Conservation (phyloP, 35 echinoderm and acorn worm species). For the Hemicentrotus pulcherrimus region DNA sequence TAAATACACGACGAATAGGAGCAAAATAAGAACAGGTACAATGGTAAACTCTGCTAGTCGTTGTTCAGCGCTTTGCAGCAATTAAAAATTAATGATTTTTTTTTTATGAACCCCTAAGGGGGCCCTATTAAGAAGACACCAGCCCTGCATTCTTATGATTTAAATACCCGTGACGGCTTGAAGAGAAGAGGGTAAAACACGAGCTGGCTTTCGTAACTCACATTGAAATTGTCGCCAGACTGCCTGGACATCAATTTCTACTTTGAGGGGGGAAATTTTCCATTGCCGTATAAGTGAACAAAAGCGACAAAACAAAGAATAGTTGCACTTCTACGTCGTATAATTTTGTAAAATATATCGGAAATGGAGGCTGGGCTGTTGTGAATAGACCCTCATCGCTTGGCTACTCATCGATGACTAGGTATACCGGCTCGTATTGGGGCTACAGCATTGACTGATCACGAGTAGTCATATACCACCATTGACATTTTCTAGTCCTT, state of each 20-base stretch:
- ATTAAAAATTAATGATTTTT: conserved; percentile 39
- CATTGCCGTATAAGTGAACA: not conserved
- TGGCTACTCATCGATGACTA: not conserved
- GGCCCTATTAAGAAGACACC: not conserved
- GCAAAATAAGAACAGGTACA: not conserved
- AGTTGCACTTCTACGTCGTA: not conserved
- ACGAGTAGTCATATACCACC: not conserved
- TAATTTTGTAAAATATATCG: conserved; percentile 16
- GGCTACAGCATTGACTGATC: not conserved
- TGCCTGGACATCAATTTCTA: not conserved
- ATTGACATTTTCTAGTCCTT: conserved; percentile 3
- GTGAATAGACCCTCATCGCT: not conserved
- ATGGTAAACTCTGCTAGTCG: not conserved
- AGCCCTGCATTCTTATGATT: not conserved
- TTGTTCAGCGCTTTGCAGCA: not conserved
- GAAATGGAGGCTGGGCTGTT: conserved; percentile 2
- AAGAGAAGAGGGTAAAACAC: not conserved
- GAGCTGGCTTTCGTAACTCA: not conserved
- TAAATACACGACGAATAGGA: not conserved
- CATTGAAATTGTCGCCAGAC: not conserved
- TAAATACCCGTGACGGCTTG: conserved; percentile 22
- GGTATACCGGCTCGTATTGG: not conserved
- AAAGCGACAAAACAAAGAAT: not conserved
- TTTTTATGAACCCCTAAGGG: conserved; percentile 2
- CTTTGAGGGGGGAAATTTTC: not conserved